phyloP scores from a whole-genome alignment of 2,888 invertebrate species.

The Eupithecia exiguata region DNA sequence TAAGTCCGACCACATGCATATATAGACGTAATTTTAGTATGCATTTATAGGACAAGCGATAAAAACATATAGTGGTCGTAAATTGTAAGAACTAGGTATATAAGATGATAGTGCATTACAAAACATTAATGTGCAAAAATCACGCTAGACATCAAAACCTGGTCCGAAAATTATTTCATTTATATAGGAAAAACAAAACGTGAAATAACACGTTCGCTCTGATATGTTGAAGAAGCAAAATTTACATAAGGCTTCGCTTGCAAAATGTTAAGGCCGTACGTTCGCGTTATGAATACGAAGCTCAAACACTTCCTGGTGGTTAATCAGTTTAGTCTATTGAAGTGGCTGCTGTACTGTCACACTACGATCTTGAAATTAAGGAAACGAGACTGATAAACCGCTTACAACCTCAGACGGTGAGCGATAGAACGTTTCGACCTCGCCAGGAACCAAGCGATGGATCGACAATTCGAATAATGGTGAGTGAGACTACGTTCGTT shows the following conservation, averaged over 20 bases:
- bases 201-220: slow-evolving; percentile 34
- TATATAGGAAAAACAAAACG: slow-evolving; percentile 25
- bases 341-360: slow-evolving; percentile 51
- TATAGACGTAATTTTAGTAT: background rate
- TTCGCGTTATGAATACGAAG: slow-evolving; percentile 47
- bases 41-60: background rate
- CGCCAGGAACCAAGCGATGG: slow-evolving; percentile 70
- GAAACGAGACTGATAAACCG: slow-evolving; percentile 61
- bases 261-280: slow-evolving; percentile 53
- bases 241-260: slow-evolving; percentile 49
- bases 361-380: slow-evolving; percentile 57
- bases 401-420: slow-evolving; percentile 63
- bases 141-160: slow-evolving; percentile 30
- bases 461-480: slow-evolving; percentile 73
- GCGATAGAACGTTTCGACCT: slow-evolving; percentile 71
- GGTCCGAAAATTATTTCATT: slow-evolving; percentile 16
- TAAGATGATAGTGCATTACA: background rate
- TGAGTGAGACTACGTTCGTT: slow-evolving; percentile 69
- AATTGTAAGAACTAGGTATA: background rate
- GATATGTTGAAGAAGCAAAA: slow-evolving; percentile 43
- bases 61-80: background rate
- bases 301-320: slow-evolving; percentile 54
- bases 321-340: slow-evolving; percentile 53
- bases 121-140: slow-evolving; percentile 35
- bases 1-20: background rate